Evolutionary conservation across 1,140 invertebrate species (phyloP).

Genomic region (Lanistes nyassanus): DNA sequence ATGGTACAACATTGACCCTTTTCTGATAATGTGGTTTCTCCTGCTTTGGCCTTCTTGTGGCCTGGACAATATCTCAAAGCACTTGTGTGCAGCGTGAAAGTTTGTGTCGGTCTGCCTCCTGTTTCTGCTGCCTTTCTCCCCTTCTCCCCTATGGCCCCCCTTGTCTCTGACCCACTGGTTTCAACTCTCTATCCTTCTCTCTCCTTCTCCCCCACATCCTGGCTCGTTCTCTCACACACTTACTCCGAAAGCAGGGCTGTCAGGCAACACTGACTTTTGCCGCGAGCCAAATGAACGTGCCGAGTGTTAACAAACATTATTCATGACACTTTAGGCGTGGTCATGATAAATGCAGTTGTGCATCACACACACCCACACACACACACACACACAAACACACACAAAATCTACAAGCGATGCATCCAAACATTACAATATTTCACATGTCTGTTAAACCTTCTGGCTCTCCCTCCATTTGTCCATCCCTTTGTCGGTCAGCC

Average conservation of each 20-base stretch:
- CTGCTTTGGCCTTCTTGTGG: not conserved
- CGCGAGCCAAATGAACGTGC: no score
- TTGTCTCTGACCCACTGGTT: not conserved
- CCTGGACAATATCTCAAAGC: not conserved
- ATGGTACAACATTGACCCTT: no score
- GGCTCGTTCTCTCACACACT: not conserved
- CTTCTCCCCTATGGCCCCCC: not conserved
- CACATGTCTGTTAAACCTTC: not conserved
- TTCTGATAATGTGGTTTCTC: not conserved
- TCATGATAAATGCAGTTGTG: no score
- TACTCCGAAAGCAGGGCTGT: no score
- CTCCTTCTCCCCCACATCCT: not conserved
- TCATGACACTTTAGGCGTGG: no score
- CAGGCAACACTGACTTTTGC: no score
- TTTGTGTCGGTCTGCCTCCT: not conserved
- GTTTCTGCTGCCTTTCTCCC: not conserved
- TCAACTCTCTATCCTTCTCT: not conserved
- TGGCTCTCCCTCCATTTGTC: not conserved
- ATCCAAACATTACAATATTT: not conserved
- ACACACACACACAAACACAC: constrained; percentile 14
- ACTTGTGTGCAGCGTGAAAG: not conserved
- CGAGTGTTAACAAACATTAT: no score
- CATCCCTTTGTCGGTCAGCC: not conserved
- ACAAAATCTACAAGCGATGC: not conserved
- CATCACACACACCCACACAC: constrained; percentile 15